phyloP scores from a whole-genome alignment of 2,797 vertebrate genomes.

The Petrocephalus sullivani region DNA sequence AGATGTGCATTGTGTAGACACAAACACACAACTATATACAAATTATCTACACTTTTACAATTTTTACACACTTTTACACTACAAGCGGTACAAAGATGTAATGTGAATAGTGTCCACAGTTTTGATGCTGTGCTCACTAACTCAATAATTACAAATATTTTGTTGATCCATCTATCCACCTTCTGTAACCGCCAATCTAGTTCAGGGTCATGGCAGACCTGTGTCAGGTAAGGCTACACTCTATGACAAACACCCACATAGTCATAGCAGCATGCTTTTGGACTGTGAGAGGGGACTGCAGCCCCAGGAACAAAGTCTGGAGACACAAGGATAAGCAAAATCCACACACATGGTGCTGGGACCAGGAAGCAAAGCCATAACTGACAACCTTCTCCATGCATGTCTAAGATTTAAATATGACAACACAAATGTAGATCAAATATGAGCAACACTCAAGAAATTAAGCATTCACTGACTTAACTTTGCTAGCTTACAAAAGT shows the following conservation, averaged over 20 bases:
- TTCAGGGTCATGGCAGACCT: too few species aligned
- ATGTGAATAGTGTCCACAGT: neutral
- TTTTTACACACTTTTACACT: neutral
- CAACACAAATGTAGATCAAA: neutral
- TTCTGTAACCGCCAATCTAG: too few species aligned
- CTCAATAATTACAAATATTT: neutral
- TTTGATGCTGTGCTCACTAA: neutral
- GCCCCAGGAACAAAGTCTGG: neutral
- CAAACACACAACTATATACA: neutral
- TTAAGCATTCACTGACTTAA: neutral
- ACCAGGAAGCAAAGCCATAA: neutral
- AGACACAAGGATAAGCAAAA: neutral
- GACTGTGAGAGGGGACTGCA: neutral
- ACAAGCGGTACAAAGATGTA: neutral
- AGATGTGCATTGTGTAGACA: neutral
- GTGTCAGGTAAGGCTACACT: neutral
- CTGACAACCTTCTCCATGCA: neutral
- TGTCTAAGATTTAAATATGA: neutral
- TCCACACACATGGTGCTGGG: neutral
- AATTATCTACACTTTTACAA: neutral
- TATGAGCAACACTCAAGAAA: neutral
- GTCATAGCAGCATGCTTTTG: neutral
- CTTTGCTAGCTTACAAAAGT: neutral
- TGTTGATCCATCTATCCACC: too few species aligned
- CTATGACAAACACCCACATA: neutral